Evolutionary conservation across 2,113 vertebrate genomes (phyloP).

Genomic region (Sphaerodactylus townsendi): DNA sequence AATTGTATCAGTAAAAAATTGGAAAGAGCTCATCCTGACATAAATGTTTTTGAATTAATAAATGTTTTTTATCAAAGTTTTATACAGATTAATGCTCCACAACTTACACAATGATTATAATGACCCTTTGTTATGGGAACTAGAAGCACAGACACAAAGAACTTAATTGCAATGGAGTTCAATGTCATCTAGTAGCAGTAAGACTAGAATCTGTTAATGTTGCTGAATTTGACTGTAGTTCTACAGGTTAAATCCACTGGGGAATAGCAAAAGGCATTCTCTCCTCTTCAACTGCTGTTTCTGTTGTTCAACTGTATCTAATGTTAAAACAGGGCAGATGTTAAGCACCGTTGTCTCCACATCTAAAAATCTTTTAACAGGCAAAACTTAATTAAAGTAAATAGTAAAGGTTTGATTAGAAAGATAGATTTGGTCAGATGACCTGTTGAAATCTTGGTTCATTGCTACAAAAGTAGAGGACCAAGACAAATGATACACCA

Average conservation of each 20-base stretch:
- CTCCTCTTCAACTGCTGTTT: conserved; percentile 42
- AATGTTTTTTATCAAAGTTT: conserved; percentile 77
- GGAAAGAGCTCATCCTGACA: conserved; percentile 72
- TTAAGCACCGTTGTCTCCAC: background rate
- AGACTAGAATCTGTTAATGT: conserved; percentile 61
- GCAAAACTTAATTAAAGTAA: conserved; percentile 7
- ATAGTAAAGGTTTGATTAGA: no score
- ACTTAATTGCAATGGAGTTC: conserved; percentile 73
- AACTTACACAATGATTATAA: conserved; percentile 78
- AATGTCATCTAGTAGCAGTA: conserved; percentile 64
- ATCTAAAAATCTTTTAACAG: conserved; percentile 21
- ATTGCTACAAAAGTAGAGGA: no score
- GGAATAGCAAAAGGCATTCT: conserved; percentile 42
- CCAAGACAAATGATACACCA: no score
- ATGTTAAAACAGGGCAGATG: background rate
- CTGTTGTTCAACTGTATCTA: conserved; percentile 42
- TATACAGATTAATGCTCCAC: conserved; percentile 76
- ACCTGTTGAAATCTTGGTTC: no score
- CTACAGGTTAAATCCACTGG: conserved; percentile 55
- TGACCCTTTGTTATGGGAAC: conserved; percentile 72
- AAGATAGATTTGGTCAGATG: no score
- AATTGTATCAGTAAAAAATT: conserved; percentile 72
- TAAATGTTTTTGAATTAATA: conserved; percentile 77
- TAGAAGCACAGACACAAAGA: conserved; percentile 57
- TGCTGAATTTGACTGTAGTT: conserved; percentile 38